A percentile compares a stretch with the other conserved stretches of the same genome.
Evolutionary conservation across 2,113 vertebrate genomes (phyloP).

Genomic region (Catharus fuscescens): DNA sequence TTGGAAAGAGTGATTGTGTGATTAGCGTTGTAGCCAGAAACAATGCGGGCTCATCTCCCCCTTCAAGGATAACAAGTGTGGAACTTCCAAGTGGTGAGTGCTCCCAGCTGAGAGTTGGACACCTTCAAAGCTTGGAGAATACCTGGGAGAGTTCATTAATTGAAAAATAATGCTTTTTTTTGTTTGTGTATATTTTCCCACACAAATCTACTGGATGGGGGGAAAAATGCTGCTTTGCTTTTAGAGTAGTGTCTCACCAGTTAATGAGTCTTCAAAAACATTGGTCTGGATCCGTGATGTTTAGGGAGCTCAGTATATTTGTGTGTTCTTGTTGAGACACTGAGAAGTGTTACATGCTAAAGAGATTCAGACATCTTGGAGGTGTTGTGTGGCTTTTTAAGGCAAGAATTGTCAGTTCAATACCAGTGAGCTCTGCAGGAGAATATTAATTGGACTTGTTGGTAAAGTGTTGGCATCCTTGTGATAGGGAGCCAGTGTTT

Average conservation of each 20-base stretch:
- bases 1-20: constrained; percentile 67
- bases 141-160: background rate
- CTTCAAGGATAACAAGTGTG: constrained; percentile 73
- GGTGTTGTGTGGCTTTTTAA: background rate
- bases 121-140: background rate
- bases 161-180: background rate
- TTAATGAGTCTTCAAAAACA: background rate
- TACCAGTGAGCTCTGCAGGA: background rate
- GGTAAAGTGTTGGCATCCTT: background rate
- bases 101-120: background rate
- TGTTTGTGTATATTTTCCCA: background rate
- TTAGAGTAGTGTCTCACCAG: background rate
- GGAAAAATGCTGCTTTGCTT: background rate
- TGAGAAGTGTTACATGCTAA: background rate
- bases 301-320: background rate
- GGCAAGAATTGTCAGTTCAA: background rate
- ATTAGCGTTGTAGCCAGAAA: constrained; percentile 76
- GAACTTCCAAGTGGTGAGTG: constrained; percentile 74
- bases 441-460: background rate
- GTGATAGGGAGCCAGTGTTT: background rate
- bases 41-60: constrained; percentile 68
- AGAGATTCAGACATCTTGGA: background rate
- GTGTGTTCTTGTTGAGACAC: background rate
- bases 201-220: background rate
- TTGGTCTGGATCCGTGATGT: background rate